Evolutionary conservation across 2,113 vertebrate species (phyloP), one percentile per base, ranked within the genome.

Genomic region (Henicopernis longicauda): DNA sequence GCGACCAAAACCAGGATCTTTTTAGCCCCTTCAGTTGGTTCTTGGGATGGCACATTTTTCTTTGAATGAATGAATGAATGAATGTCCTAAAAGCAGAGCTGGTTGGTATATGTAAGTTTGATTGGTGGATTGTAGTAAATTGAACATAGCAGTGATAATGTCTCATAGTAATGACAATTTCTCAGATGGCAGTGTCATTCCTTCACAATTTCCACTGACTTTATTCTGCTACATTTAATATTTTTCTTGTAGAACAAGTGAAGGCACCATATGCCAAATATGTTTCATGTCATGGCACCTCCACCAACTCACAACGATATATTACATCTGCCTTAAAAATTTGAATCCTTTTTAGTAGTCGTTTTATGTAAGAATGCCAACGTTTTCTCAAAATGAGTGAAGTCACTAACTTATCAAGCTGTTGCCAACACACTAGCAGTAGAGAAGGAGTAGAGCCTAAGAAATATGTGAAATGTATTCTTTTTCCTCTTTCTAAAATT

Each of bases 171-270:
- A 87, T 95, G 78, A 82, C 52, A 90, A 13, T 55, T 76, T 85
- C 50, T 95, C 71, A 90, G 74, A 69, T 93, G 82, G 45, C 47
- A 61, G 57, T 89, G 74, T 91, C 50, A 73, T 93, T 93, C 32
- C 62, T 62, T 94, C 82, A 55, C n/a, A 29, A 59, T 93, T 87
- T 95, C 79, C 69, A 50, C 29, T 91, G 78, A 52, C 66, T 95
- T 84, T 70, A 91, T 61, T 42, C 92, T 91, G 62, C 82, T 93
- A 62, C 77, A 52, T 93, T 87, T 87, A 88, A 73, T 82, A 78
- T 73, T 95, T 95, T 80, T 86, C 78, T 62, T 91, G 70, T 65
- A 87, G 86, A 92, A 79, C 17, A 91, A 94, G 58, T 47, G 78
- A 90, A 85, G 65, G 27, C 6, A 6, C 58, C 59, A 59, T 91